Base-by-base conservation (phyloP, 2,888 invertebrate species). In the Nasonovia ribisnigri region DNA sequence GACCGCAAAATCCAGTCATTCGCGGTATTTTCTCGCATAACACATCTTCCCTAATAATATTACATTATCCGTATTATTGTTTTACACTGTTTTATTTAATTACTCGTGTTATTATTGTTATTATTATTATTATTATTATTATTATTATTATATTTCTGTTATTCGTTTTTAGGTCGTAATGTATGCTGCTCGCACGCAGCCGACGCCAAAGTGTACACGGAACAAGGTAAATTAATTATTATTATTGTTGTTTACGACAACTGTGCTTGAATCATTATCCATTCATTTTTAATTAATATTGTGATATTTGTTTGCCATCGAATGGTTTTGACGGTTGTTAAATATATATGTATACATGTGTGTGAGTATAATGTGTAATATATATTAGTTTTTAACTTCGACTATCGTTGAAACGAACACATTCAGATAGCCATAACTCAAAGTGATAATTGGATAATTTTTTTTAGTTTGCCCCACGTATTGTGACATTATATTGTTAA, bases 211-310 rank as follows among this genome's bases (percentile, higher is more conserved):
- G 88, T 29, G 4, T 36, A 88, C n/a, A n/a, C 54, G 42, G 92
- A 88, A 88, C 67, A 77, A 92, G 92, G 92, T 92, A 77, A 51
- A 84, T 84, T 29, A 84, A 84, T 91, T 54, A 91, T 16, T 84
- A 29, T 60, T 24, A 10, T 67, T 42, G 5, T 36, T 77, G 77
- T 77, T 29, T 42, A 42, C 51, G 90, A 77, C 16, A 84, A 84
- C 48, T 54, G 20, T 54, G 48, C 42, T 16, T 13, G 57, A 60
- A 46, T n/a, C 54, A 46, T 92, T 86, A 36, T 60, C 42, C 42
- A n/a, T 46, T 91, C 43, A 29, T 54, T 84, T 91, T 54, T 54
- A 90, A 90, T 90, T 90, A 67, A n/a, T 46, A 90, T 42, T 24
- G 24, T 90, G 46, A 67, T 46, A n/a, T 89, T 24, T 90, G 60